Conservation (phyloP, 2,113 vertebrate genomes). For the Bambusicola thoracicus region DNA sequence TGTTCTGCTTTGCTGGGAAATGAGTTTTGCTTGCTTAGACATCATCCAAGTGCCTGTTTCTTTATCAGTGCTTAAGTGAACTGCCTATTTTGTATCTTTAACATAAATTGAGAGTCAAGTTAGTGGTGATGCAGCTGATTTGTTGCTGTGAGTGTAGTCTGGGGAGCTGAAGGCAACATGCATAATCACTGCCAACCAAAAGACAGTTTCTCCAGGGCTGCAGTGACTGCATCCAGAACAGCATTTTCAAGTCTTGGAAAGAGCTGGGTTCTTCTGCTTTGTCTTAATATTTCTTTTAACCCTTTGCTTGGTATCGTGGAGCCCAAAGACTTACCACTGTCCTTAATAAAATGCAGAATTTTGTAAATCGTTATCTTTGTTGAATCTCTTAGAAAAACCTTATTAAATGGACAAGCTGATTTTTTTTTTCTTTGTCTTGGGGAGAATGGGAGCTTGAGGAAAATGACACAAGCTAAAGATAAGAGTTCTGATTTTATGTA, state of each 20-base stretch:
- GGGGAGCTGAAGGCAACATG: background rate
- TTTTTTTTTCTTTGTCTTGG: background rate
- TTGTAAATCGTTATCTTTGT: background rate
- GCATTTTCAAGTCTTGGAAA: background rate
- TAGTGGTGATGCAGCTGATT: background rate
- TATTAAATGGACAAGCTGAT: background rate
- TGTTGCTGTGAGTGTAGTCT: background rate
- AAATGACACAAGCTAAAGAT: conserved; percentile 22
- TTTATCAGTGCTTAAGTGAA: conserved; percentile 55
- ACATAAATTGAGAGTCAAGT: background rate
- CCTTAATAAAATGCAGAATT: background rate
- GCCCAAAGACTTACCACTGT: background rate
- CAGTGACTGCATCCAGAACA: background rate
- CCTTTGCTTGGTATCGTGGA: background rate
- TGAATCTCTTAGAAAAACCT: background rate
- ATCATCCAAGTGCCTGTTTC: background rate
- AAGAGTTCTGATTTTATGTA: conserved; percentile 43
- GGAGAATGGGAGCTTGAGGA: background rate
- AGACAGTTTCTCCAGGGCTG: background rate
- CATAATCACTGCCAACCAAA: background rate
- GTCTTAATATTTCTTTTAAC: background rate
- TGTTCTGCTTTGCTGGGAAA: conserved; percentile 55
- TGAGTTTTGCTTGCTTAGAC: conserved; percentile 12
- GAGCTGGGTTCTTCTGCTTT: background rate
- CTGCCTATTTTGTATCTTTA: conserved; percentile 44